phyloP scores from a whole-genome alignment of 2,113 vertebrate species.

The Ameiurus melas region DNA sequence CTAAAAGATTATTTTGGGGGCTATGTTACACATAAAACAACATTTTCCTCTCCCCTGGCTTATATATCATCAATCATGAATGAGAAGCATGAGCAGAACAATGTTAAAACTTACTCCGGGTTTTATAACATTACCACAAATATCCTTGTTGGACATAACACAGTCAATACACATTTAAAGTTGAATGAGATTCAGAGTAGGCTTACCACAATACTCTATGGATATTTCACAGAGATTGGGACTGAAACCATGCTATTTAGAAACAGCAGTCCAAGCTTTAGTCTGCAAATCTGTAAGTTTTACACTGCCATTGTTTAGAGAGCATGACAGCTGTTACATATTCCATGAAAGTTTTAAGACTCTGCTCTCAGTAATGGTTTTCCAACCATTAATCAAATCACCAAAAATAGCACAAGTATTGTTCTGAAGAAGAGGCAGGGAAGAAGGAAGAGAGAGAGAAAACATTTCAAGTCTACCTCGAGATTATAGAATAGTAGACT shows the following conservation, averaged over 20 bases:
- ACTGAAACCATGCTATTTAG: slow-evolving; percentile 11
- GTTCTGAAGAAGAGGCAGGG: slow-evolving; percentile 28
- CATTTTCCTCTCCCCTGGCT: background rate
- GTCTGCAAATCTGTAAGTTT: slow-evolving; percentile 15
- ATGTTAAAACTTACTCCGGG: background rate
- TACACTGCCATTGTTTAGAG: slow-evolving; percentile 29
- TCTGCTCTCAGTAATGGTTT: slow-evolving; percentile 35
- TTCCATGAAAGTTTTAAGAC: slow-evolving; percentile 51
- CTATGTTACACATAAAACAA: background rate
- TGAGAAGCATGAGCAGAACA: background rate
- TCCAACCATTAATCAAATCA: slow-evolving; percentile 50
- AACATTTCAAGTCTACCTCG: slow-evolving; percentile 35
- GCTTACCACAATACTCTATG: slow-evolving; percentile 8
- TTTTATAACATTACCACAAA: slow-evolving; percentile 15
- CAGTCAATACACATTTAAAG: slow-evolving; percentile 28
- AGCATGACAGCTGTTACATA: slow-evolving; percentile 28
- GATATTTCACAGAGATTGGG: slow-evolving; percentile 33
- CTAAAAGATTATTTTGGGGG: background rate
- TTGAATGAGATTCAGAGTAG: slow-evolving; percentile 26
- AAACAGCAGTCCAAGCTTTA: slow-evolving; percentile 7
- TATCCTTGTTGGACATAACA: slow-evolving; percentile 18
- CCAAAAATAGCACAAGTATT: slow-evolving; percentile 46
- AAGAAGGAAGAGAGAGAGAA: background rate
- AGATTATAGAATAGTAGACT: slow-evolving; percentile 37
- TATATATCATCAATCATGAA: background rate